Evolutionary conservation across 2,797 vertebrate species (phyloP).

Genomic region (Okamejei kenojei): DNA sequence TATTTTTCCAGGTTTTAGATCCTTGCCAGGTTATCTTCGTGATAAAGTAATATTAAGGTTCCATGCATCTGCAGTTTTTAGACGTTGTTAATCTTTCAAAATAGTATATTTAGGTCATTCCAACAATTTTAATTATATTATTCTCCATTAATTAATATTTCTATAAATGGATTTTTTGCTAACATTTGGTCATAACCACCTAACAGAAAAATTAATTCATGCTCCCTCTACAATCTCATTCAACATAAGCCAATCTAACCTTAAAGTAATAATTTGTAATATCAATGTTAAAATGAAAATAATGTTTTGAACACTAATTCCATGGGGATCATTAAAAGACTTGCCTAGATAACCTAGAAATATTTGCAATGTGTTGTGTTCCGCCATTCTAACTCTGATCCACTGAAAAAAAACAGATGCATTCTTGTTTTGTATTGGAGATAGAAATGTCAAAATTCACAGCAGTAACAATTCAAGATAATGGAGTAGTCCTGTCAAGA

Average conservation of each 20-base stretch:
- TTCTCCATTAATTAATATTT: conserved; percentile 5
- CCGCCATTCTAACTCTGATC: not conserved
- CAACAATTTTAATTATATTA: conserved; percentile 20
- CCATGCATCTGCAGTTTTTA: too few relatives aligned
- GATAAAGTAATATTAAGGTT: too few relatives aligned
- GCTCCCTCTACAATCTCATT: not conserved
- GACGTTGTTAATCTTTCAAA: not conserved
- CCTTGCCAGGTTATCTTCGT: too few relatives aligned
- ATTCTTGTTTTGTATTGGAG: not conserved
- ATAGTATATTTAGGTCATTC: not conserved
- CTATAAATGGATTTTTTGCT: not conserved
- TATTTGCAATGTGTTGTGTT: not conserved
- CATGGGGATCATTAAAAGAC: not conserved
- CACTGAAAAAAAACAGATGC: not conserved
- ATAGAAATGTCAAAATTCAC: not conserved
- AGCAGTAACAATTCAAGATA: not conserved
- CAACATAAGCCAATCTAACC: not conserved
- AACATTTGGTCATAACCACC: not conserved
- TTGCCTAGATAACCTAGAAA: not conserved
- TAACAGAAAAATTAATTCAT: not conserved
- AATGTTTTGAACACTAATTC: not conserved
- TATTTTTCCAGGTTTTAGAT: too few relatives aligned
- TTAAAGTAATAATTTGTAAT: not conserved
- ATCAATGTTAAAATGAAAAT: not conserved
- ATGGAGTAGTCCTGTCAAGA: not conserved